Percentiles rank a stretch among this genome's conserved stretches.
Evolutionary conservation across 2,888 invertebrate species (phyloP).

Genomic region (Brachycybe producta): DNA sequence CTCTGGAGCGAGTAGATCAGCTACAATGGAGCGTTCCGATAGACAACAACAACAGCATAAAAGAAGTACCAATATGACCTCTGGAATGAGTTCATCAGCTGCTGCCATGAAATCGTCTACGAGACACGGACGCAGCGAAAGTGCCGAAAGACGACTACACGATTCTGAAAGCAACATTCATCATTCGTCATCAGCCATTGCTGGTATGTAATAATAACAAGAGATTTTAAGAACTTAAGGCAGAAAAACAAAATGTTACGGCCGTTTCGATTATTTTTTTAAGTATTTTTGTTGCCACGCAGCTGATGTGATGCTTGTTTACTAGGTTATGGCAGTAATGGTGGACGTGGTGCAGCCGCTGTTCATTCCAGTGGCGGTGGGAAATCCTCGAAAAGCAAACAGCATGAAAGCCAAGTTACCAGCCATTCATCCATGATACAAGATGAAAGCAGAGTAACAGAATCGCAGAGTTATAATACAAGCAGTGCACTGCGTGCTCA

Average conservation of each 20-base stretch:
- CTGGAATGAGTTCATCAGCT: background rate
- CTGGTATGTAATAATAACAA: too few species aligned
- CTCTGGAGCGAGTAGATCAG: conserved; percentile 13
- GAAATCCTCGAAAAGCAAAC: conserved; percentile 6
- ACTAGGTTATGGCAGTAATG: background rate
- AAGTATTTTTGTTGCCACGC: too few species aligned
- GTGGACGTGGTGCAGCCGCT: background rate
- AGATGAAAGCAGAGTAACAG: conserved; percentile 1
- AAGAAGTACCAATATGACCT: background rate
- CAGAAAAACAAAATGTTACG: too few species aligned
- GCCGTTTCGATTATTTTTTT: too few species aligned
- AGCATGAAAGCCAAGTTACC: background rate
- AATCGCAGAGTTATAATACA: background rate
- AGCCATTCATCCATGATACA: conserved; percentile 5
- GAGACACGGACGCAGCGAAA: background rate
- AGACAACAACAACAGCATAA: background rate
- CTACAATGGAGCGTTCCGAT: conserved; percentile 18
- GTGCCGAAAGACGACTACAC: too few species aligned
- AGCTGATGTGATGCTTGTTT: too few species aligned
- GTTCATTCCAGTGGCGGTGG: conserved; percentile 8
- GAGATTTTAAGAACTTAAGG: too few species aligned
- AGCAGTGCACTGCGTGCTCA: conserved; percentile 3
- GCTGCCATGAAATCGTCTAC: background rate
- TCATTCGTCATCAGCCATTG: too few species aligned
- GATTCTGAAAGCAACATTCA: too few species aligned